Evolutionary conservation across 2,888 invertebrate species (phyloP).

Genomic region (Minunthozetes semirufus): DNA sequence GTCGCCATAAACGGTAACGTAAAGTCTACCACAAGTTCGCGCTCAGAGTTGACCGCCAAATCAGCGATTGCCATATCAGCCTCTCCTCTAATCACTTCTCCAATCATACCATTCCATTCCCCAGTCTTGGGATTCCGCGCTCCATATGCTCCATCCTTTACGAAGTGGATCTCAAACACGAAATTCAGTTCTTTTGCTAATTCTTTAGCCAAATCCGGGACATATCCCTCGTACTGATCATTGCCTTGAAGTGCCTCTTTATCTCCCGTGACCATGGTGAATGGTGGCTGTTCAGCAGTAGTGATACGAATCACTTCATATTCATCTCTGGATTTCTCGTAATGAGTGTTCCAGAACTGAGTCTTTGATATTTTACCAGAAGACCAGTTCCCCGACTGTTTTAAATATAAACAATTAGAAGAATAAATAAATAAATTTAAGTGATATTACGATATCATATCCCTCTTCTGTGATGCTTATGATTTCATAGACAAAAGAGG

Average conservation of each 20-base stretch:
- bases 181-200: slow-evolving; percentile 70
- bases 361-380: not conserved
- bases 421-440: not conserved
- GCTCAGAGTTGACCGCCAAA: slow-evolving; percentile 54
- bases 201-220: slow-evolving; percentile 67
- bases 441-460: not conserved
- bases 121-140: slow-evolving; percentile 45
- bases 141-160: slow-evolving; percentile 71
- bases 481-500: not conserved
- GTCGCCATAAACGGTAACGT: slow-evolving; percentile 51
- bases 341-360: not conserved
- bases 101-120: slow-evolving; percentile 43
- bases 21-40: slow-evolving; percentile 55
- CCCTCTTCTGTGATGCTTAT: not conserved
- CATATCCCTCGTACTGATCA: slow-evolving; percentile 68
- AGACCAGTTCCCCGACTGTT: not conserved
- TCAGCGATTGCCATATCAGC: slow-evolving; percentile 55
- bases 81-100: slow-evolving; percentile 43
- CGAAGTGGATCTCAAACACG: slow-evolving; percentile 71
- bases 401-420: not conserved
- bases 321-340: not conserved
- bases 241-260: slow-evolving; percentile 53
- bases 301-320: no score
- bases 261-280: no score
- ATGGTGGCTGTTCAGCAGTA: no score